Base-by-base conservation (phyloP, 2,888 invertebrate genomes). In the Drosophila melanosoma region DNA sequence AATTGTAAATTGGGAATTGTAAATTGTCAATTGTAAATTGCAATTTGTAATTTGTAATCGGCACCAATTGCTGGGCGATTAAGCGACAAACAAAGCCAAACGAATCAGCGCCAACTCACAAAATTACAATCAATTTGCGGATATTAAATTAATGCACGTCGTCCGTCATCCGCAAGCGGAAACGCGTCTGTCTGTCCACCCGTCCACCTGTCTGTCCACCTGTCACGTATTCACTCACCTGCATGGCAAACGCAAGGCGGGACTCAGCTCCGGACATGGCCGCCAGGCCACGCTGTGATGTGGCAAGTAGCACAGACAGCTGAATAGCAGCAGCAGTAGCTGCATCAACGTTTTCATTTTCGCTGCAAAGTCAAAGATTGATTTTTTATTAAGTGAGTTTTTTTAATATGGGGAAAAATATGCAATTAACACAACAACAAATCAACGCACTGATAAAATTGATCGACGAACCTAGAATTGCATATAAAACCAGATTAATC, bases 221-320 rank as follows among this genome's bases (percentile, higher is more conserved):
- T 62, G 51, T 53, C 51, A 52, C 26, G 33, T 68, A 68, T 67
- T 74, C 40, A 91, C 92, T 91, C 85, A 93, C 93, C 94, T 94
- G 93, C 97, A 97, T 1, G 97, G 97, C 87, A 97, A 94, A 56
- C 96, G 95, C 40, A 97, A 94, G 77, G 96, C 96, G 76, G 96
- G 95, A 90, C 96, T 96, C 63, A 97, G 93, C 92, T 97, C 97
- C 26, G 95, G 94, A 91, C 97, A 97, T 17, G 97, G 97, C 69
- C 95, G 94, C 96, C 96, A 96, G 64, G 92, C 92, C 82, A 87
- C 91, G 71, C 82, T 90, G 83, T 81, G 91, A 79, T 77, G 91
- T 82, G 82, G 89, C 90, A 79, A 90, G 83, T 73, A 91, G 78
- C 81, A 89, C 74, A 76, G 89, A 73, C 72, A 91, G 71, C 81